These are phyloP conservation scores for Pituophis catenifer DNA, from an alignment of 2,113 vertebrate species.

Conservation along the genomic window DNA sequence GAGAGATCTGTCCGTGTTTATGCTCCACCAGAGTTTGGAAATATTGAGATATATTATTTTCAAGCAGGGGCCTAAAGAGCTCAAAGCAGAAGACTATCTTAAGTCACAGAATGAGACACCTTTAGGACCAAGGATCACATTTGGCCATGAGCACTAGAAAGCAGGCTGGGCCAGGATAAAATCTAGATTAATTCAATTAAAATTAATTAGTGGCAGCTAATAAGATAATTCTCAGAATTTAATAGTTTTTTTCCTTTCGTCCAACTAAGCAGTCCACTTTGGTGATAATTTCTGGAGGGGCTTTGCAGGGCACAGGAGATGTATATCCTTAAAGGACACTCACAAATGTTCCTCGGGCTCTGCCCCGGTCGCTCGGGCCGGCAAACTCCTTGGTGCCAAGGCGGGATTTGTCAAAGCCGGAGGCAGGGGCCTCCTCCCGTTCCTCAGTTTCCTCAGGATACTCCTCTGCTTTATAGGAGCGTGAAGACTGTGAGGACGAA, in stretches of 20 bases:
- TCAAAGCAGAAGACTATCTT: background rate
- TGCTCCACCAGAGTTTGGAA: background rate
- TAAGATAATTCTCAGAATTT: background rate
- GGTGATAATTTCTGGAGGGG: background rate
- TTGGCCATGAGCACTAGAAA: background rate
- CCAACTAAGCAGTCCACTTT: background rate
- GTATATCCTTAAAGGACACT: slow-evolving; percentile 56
- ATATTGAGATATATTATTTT: background rate
- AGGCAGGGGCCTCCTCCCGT: slow-evolving; percentile 76
- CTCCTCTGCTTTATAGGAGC: slow-evolving; percentile 79
- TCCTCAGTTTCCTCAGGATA: slow-evolving; percentile 77
- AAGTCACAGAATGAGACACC: background rate
- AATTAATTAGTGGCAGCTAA: background rate
- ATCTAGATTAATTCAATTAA: background rate
- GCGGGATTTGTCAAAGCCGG: slow-evolving; percentile 77
- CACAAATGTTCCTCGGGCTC: slow-evolving; percentile 85
- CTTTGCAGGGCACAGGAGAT: background rate
- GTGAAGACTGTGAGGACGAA: slow-evolving; percentile 85
- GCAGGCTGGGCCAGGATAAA: background rate
- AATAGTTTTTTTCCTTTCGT: background rate
- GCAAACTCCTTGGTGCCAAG: slow-evolving; percentile 78
- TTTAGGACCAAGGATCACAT: background rate
- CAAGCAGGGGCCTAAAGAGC: background rate
- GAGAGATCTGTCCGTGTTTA: too few relatives aligned
- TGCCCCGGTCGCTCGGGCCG: slow-evolving; percentile 76